phyloP scores from a whole-genome alignment of 2,888 invertebrate genomes.

The Thereva unica region DNA sequence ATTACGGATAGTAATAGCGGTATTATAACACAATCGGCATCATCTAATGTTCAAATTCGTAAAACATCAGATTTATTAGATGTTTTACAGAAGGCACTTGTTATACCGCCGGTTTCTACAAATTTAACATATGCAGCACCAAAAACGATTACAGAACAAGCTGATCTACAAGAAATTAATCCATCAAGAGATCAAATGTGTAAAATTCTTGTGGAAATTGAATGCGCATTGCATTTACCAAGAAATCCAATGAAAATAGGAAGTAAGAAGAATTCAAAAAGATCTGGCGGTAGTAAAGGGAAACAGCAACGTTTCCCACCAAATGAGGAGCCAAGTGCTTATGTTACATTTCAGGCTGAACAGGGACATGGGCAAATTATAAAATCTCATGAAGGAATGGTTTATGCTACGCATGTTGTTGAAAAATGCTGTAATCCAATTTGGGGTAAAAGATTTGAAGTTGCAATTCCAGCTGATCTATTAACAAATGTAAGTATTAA shows the following conservation, averaged over 20 bases:
- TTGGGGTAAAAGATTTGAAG: conserved; percentile 63
- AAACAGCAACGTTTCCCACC: conserved; percentile 50
- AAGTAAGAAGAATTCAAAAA: conserved; percentile 51
- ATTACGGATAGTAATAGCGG: not conserved
- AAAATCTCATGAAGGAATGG: conserved; percentile 56
- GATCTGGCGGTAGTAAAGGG: conserved; percentile 46
- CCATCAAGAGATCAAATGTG: conserved; percentile 42
- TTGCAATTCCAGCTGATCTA: conserved; percentile 59
- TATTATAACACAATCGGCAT: not conserved
- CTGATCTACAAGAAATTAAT: not conserved
- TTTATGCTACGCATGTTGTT: conserved; percentile 61
- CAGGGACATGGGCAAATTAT: conserved; percentile 47
- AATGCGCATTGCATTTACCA: conserved; percentile 64
- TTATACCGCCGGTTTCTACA: conserved; percentile 34
- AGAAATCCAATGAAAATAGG: conserved; percentile 53
- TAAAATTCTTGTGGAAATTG: conserved; percentile 62
- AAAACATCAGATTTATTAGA: conserved; percentile 55
- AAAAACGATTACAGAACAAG: conserved; percentile 1
- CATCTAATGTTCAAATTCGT: conserved; percentile 40
- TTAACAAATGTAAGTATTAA: conserved; percentile 61
- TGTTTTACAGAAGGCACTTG: conserved; percentile 53
- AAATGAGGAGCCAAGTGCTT: conserved; percentile 62
- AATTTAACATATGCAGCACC: conserved; percentile 7
- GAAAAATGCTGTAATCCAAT: conserved; percentile 61
- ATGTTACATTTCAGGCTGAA: conserved; percentile 64